These are phyloP conservation scores for Cataglyphis hispanica DNA, from an alignment of 1,140 invertebrate genomes.

Conservation along the genomic window DNA sequence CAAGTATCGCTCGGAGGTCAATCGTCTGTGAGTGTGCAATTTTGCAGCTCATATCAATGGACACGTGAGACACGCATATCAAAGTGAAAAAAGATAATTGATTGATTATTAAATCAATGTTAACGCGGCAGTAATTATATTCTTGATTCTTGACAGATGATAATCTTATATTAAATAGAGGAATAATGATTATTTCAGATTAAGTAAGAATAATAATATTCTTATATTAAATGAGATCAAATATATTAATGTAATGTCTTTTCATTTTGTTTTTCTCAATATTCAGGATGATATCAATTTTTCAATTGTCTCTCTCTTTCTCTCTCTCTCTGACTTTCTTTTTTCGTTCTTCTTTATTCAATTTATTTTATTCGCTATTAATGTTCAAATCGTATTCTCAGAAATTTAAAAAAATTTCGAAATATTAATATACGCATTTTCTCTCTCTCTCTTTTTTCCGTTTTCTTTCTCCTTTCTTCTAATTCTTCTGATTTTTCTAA, in stretches of 20 bases:
- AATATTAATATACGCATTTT: slow-evolving; percentile 12
- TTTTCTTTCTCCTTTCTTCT: neutral
- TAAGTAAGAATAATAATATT: too few species aligned
- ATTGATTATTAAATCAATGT: neutral
- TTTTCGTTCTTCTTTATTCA: too few species aligned
- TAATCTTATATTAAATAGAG: too few species aligned
- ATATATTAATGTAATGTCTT: neutral
- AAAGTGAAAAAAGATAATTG: neutral
- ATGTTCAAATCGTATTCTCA: too few species aligned
- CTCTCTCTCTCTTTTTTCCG: neutral
- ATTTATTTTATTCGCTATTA: too few species aligned
- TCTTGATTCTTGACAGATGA: too few species aligned
- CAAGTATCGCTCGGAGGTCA: slow-evolving; percentile 70
- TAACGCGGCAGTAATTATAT: neutral
- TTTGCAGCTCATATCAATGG: neutral
- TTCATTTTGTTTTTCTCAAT: neutral
- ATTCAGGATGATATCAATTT: neutral
- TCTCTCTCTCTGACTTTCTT: too few species aligned
- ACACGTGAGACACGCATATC: neutral
- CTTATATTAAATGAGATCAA: too few species aligned
- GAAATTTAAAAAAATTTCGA: neutral
- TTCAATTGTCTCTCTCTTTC: neutral
- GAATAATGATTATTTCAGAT: too few species aligned
- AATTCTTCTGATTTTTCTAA: too few species aligned
- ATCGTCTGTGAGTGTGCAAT: slow-evolving; percentile 44